Evolutionary conservation across 2,888 invertebrate species (phyloP).

Genomic region (Adelphocoris suturalis): DNA sequence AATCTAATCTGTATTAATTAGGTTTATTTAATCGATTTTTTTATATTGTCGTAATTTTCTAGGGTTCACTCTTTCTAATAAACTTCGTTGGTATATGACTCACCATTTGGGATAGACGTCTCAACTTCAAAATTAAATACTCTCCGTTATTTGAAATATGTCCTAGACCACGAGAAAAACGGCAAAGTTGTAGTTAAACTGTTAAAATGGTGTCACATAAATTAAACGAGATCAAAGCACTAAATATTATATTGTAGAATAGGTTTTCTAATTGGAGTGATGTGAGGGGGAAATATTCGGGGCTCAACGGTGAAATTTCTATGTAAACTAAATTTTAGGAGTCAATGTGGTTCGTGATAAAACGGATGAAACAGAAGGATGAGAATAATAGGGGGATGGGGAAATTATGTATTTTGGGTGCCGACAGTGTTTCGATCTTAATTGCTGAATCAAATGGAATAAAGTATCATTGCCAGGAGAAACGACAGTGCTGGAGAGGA

Average conservation of each 20-base stretch:
- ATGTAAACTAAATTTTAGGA: neutral
- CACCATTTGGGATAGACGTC: constrained; percentile 55
- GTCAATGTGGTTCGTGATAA: too few species aligned
- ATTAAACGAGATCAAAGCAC: neutral
- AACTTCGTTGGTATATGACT: constrained; percentile 26
- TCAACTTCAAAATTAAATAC: constrained; percentile 54
- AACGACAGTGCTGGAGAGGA: neutral
- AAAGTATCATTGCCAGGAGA: too few species aligned
- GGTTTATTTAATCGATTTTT: neutral
- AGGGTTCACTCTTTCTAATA: constrained; percentile 53
- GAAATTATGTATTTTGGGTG: too few species aligned
- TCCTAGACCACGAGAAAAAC: constrained; percentile 60
- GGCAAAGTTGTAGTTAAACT: neutral
- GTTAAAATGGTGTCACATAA: constrained; percentile 1
- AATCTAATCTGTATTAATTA: constrained; percentile 22
- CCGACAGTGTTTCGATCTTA: too few species aligned
- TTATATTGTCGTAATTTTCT: neutral
- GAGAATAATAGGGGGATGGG: too few species aligned
- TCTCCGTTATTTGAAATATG: constrained; percentile 41
- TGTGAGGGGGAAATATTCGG: neutral
- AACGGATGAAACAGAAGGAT: too few species aligned
- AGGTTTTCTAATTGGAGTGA: too few species aligned
- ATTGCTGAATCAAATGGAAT: too few species aligned
- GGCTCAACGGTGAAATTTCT: neutral
- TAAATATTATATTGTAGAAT: neutral